Percentiles rank a stretch among this genome's conserved stretches.
phyloP scores from a whole-genome alignment of 2,113 vertebrate species.

The Chaetops frenatus region DNA sequence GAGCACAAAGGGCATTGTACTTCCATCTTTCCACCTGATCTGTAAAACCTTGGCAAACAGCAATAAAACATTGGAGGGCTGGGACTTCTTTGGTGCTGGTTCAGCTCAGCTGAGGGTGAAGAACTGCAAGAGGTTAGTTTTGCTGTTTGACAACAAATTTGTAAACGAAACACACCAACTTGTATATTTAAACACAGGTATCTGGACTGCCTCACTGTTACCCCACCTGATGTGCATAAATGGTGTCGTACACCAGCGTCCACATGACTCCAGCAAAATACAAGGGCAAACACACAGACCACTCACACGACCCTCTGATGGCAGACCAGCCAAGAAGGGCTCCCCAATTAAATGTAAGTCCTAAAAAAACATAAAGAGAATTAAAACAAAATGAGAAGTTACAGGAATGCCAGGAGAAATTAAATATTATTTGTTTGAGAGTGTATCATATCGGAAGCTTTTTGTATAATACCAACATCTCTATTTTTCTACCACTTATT shows the following conservation, averaged over 20 bases:
- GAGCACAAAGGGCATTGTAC: neutral
- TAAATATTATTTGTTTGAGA: neutral
- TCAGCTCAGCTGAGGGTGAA: neutral
- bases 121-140: neutral
- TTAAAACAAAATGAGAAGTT: neutral
- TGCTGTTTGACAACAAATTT: neutral
- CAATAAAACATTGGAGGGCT: neutral
- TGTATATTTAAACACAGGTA: neutral
- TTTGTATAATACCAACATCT: neutral
- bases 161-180: neutral
- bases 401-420: neutral
- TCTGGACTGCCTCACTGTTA: neutral
- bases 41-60: neutral
- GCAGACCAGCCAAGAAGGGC: slow-evolving; percentile 93
- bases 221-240: slow-evolving; percentile 95
- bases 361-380: slow-evolving; percentile 57
- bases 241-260: slow-evolving; percentile 93
- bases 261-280: slow-evolving; percentile 93
- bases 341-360: slow-evolving; percentile 93
- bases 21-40: neutral
- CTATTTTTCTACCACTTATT: neutral
- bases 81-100: neutral
- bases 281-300: slow-evolving; percentile 88
- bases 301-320: slow-evolving; percentile 85
- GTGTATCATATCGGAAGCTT: neutral